A percentile compares a stretch with the other conserved stretches of the same genome.
These are phyloP conservation scores for Andrena camellia DNA, from an alignment of 2,888 invertebrate genomes.

Conservation along the genomic window DNA sequence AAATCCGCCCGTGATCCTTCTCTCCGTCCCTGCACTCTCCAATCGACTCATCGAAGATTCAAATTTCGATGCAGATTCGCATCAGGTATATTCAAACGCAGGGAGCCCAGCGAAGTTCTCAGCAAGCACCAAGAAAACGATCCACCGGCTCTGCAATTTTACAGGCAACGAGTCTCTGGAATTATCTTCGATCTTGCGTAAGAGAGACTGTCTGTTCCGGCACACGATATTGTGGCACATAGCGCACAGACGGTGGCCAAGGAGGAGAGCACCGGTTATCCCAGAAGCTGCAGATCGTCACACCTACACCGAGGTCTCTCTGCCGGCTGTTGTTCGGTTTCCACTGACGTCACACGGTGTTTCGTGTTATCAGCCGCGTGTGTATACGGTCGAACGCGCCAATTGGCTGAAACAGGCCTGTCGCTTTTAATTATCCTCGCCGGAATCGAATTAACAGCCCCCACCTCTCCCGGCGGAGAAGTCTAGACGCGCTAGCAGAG, in stretches of 20 bases:
- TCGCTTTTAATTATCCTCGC: slow-evolving; percentile 37
- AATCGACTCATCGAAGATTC: too few relatives aligned
- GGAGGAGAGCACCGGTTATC: background rate
- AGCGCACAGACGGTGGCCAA: background rate
- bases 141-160: too few relatives aligned
- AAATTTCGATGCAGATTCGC: too few relatives aligned
- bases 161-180: background rate
- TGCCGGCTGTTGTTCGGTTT: background rate
- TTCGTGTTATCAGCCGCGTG: slow-evolving; percentile 15
- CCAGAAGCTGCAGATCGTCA: background rate
- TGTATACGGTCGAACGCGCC: slow-evolving; percentile 16
- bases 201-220: background rate
- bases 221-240: background rate
- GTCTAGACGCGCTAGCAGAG: background rate
- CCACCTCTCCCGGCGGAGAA: background rate
- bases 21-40: too few relatives aligned
- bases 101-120: too few relatives aligned
- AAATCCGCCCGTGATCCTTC: too few relatives aligned
- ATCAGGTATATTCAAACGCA: too few relatives aligned
- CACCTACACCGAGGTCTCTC: too few relatives aligned
- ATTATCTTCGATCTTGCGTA: background rate
- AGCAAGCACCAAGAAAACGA: too few relatives aligned
- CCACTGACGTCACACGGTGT: slow-evolving; percentile 21
- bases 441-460: slow-evolving; percentile 21
- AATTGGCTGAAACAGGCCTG: slow-evolving; percentile 33